Evolutionary conservation across 2,113 vertebrate genomes (phyloP).

Genomic region (Oncorhynchus clarkii): DNA sequence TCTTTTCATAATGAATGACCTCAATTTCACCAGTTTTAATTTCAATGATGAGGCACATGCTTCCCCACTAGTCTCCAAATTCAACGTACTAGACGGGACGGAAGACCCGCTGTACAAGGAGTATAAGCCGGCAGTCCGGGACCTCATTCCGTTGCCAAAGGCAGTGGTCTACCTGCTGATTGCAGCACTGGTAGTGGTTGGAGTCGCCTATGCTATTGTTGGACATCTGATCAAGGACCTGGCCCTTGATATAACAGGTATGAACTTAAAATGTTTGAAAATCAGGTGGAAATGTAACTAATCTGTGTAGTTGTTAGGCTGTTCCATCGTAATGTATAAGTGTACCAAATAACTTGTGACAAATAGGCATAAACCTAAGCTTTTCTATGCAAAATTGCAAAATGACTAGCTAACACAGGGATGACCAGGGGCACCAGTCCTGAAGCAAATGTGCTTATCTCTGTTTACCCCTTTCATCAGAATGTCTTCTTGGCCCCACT

Average conservation of each 20-base stretch:
- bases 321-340: no score
- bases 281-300: background rate
- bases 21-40: conserved; percentile 55
- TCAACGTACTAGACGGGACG: conserved; percentile 31
- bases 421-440: background rate
- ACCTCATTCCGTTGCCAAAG: conserved; percentile 76
- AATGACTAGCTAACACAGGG: background rate
- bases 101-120: conserved; percentile 73
- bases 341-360: no score
- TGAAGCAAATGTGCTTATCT: background rate
- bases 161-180: conserved; percentile 79
- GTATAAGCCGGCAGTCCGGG: conserved; percentile 65
- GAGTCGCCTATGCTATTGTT: conserved; percentile 81
- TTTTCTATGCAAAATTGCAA: background rate
- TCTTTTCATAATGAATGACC: conserved; percentile 39
- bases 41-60: conserved; percentile 35
- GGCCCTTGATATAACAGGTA: conserved; percentile 78
- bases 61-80: conserved; percentile 28
- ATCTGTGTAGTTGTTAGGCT: no score
- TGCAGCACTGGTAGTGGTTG: conserved; percentile 77
- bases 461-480: conserved; percentile 43
- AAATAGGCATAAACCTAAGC: no score
- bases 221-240: conserved; percentile 85
- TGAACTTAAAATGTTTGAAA: background rate
- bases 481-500: conserved; percentile 74